Evolutionary conservation across 2,888 invertebrate genomes (phyloP).

Genomic region (Coremacera marginata): DNA sequence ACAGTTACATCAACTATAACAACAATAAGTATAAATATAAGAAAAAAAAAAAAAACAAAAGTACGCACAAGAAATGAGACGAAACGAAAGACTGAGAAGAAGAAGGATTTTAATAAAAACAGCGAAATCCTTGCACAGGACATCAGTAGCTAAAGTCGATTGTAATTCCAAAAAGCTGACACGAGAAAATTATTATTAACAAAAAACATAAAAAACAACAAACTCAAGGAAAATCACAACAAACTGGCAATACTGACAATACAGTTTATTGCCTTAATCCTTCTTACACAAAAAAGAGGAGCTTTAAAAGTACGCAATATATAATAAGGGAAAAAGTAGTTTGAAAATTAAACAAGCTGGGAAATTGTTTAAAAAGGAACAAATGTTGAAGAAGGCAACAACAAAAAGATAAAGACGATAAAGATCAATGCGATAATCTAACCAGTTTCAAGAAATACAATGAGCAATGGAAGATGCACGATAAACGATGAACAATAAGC

Average conservation of each 20-base stretch:
- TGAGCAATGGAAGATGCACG: too few species aligned
- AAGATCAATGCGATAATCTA: neutral
- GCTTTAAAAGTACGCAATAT: too few species aligned
- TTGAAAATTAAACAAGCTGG: too few species aligned
- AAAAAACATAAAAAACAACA: neutral
- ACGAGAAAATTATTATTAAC: conserved; percentile 14
- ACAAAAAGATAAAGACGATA: neutral
- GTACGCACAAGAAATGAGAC: too few species aligned
- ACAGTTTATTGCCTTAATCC: too few species aligned
- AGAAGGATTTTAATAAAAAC: conserved; percentile 22
- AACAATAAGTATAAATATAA: neutral
- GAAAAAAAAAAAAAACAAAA: too few species aligned
- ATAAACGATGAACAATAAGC: too few species aligned
- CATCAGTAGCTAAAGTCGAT: conserved; percentile 16
- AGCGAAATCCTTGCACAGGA: conserved; percentile 26
- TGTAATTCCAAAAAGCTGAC: conserved; percentile 28
- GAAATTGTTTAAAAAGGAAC: too few species aligned
- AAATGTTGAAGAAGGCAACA: neutral
- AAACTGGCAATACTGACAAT: conserved; percentile 14
- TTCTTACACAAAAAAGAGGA: too few species aligned
- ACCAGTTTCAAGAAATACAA: neutral
- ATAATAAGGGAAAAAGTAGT: too few species aligned
- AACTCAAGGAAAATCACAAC: neutral
- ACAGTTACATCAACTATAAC: neutral
- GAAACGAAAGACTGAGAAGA: neutral